Conservation (phyloP, 2,888 invertebrate genomes). For the Muscina levida region DNA sequence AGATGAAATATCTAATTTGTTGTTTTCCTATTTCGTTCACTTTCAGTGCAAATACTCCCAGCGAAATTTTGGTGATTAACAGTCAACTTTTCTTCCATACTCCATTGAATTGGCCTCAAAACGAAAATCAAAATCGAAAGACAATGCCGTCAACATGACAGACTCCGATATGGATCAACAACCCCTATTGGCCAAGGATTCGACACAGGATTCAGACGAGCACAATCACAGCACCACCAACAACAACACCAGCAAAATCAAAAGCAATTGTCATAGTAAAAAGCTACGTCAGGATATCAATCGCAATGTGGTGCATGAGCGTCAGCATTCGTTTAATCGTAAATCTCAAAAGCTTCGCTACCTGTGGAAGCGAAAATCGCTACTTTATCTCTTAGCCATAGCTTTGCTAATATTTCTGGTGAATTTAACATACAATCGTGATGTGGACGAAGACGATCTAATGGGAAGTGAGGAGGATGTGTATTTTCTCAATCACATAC, state of each 20-base stretch:
- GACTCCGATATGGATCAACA: conserved; percentile 50
- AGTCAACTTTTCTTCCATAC: no score
- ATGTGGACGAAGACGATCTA: conserved; percentile 71
- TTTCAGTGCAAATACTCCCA: background rate
- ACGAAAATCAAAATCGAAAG: no score
- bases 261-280: conserved; percentile 41
- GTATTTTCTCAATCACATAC: conserved; percentile 55
- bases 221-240: conserved; percentile 19
- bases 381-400: conserved; percentile 67
- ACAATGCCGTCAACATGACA: conserved; percentile 59
- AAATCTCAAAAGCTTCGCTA: conserved; percentile 53
- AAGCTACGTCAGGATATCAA: conserved; percentile 54
- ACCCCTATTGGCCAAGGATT: conserved; percentile 35
- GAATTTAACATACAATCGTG: conserved; percentile 71
- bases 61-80: no score
- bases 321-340: conserved; percentile 45
- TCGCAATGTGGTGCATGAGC: conserved; percentile 51
- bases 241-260: conserved; percentile 13
- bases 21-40: no score
- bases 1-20: no score
- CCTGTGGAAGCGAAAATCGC: conserved; percentile 70
- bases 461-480: conserved; percentile 68
- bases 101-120: no score
- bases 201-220: background rate
- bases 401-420: conserved; percentile 71